These are phyloP conservation scores for Lithosia quadra DNA, from an alignment of 2,888 invertebrate genomes.

Conservation along the genomic window DNA sequence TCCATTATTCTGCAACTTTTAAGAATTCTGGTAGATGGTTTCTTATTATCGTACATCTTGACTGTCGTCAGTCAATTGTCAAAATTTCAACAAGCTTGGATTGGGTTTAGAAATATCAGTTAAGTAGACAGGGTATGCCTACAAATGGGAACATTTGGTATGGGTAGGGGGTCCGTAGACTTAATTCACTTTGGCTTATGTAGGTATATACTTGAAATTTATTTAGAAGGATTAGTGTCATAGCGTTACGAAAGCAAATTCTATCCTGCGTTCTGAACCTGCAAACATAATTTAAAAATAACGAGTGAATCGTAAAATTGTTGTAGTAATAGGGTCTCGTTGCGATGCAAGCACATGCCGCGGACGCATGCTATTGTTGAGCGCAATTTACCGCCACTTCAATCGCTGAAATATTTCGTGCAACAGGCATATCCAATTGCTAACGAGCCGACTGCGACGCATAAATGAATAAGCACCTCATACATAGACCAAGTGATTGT, in stretches of 20 bases:
- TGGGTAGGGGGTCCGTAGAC: too few relatives aligned
- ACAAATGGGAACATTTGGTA: too few relatives aligned
- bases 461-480: slow-evolving; percentile 85
- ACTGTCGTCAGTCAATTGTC: too few relatives aligned
- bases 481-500: slow-evolving; percentile 73
- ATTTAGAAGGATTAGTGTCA: slow-evolving; percentile 46
- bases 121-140: too few relatives aligned
- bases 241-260: slow-evolving; percentile 43
- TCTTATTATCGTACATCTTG: too few relatives aligned
- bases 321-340: slow-evolving; percentile 76
- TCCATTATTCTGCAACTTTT: too few relatives aligned
- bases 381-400: slow-evolving; percentile 85
- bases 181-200: too few relatives aligned
- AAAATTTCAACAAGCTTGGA: too few relatives aligned
- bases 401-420: slow-evolving; percentile 87
- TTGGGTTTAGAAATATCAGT: too few relatives aligned
- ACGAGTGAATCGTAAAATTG: slow-evolving; percentile 83
- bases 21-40: too few relatives aligned
- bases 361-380: slow-evolving; percentile 80
- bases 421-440: slow-evolving; percentile 86
- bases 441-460: slow-evolving; percentile 85
- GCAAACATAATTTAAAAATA: slow-evolving; percentile 78
- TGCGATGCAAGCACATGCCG: slow-evolving; percentile 56
- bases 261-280: slow-evolving; percentile 46
- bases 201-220: slow-evolving; percentile 41